These are phyloP conservation scores for Trichopria drosophilae DNA, from an alignment of 2,888 invertebrate species.

Conservation along the genomic window DNA sequence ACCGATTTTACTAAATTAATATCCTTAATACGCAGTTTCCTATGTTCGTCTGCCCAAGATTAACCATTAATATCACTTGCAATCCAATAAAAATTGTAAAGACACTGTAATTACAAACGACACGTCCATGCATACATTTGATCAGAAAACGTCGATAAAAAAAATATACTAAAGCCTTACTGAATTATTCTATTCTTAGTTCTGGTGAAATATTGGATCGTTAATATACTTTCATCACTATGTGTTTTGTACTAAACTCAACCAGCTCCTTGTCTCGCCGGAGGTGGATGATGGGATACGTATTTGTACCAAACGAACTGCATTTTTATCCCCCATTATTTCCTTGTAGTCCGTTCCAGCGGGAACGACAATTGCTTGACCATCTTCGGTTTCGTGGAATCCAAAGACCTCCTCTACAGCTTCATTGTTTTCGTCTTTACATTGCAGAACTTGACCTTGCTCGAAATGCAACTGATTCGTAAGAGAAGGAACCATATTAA, in stretches of 20 bases:
- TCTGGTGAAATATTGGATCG: too few species aligned
- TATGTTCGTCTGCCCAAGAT: too few species aligned
- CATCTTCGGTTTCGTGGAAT: slow-evolving; percentile 46
- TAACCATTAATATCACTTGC: too few species aligned
- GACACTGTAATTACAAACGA: too few species aligned
- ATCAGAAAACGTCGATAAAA: not conserved
- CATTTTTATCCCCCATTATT: slow-evolving; percentile 43
- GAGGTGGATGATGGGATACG: slow-evolving; percentile 46
- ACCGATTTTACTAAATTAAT: too few species aligned
- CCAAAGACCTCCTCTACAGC: slow-evolving; percentile 49
- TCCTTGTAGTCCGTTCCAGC: slow-evolving; percentile 48
- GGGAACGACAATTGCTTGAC: slow-evolving; percentile 50
- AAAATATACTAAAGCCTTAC: too few species aligned
- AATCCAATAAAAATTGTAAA: too few species aligned
- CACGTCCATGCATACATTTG: too few species aligned
- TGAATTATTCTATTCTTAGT: too few species aligned
- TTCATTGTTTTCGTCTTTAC: slow-evolving; percentile 46
- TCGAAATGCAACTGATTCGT: slow-evolving; percentile 4
- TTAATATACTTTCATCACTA: slow-evolving; percentile 31
- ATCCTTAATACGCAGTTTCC: too few species aligned
- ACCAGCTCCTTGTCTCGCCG: slow-evolving; percentile 49
- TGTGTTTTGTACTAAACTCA: slow-evolving; percentile 52
- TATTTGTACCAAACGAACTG: slow-evolving; percentile 53
- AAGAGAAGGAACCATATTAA: slow-evolving; percentile 7
- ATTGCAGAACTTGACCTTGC: slow-evolving; percentile 45